These are phyloP conservation scores for Porites australiensis DNA, from an alignment of 64 coral and sea anemone species.

Conservation along the genomic window DNA sequence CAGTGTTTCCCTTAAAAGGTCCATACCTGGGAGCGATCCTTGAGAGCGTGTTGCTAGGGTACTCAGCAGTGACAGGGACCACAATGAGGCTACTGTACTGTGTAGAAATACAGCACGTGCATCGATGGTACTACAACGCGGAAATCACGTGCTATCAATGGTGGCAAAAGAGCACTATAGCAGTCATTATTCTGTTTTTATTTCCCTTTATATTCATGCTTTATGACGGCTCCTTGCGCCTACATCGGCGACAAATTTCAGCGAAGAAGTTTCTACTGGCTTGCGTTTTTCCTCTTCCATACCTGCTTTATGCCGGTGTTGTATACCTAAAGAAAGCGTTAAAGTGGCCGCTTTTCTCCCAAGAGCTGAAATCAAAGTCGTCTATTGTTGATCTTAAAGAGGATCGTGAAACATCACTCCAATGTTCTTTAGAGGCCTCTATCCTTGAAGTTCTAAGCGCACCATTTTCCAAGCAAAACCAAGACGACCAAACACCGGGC, in stretches of 20 bases:
- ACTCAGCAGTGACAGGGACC: background rate
- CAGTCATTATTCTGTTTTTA: background rate
- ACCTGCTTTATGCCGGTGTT: background rate
- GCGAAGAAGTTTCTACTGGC: conserved; percentile 28
- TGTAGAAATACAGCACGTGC: conserved; percentile 5
- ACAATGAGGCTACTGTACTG: conserved; percentile 42
- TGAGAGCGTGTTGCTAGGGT: conserved; percentile 59
- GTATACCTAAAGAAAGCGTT: background rate
- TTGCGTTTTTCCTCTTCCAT: conserved; percentile 32
- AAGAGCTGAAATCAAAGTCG: background rate
- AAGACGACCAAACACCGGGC: background rate
- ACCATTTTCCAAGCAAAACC: conserved; percentile 29
- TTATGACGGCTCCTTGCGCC: background rate
- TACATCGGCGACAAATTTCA: conserved; percentile 23
- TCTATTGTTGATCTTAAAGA: background rate
- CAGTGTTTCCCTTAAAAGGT: conserved; percentile 11
- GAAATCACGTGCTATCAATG: conserved; percentile 40
- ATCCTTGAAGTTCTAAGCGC: conserved; percentile 28
- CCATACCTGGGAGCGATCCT: conserved; percentile 66
- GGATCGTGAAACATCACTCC: background rate
- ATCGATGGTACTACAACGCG: conserved; percentile 30
- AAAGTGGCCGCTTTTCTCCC: background rate
- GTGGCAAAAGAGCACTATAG: conserved; percentile 30
- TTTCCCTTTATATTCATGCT: conserved; percentile 37
- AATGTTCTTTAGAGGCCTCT: background rate